phyloP scores from a whole-genome alignment of 2,113 vertebrate species.

The rat (Rattus norvegicus) region GRCr8 NC_086027.1:60962501-60963000 shows the following conservation, averaged over 20 bases:
- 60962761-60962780: neutral
- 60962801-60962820: neutral
- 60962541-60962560: neutral
- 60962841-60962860: conserved; percentile 25
- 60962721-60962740: neutral
- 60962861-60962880: neutral
- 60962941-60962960: conserved; percentile 47
- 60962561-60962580: neutral
- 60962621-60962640: neutral
- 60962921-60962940: neutral
- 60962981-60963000: conserved; percentile 29
- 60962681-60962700: neutral
- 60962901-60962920: neutral
- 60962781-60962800: neutral
- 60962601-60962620: neutral
- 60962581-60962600: neutral
- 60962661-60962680: neutral
- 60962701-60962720: neutral
- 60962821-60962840: neutral
- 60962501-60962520: neutral
- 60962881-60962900: conserved; percentile 11
- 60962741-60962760: neutral
- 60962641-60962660: neutral
- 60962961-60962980: neutral
- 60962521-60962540: neutral